Evolutionary conservation across 2,113 vertebrate species (phyloP).

Genomic region (Ammodytes dubius): DNA sequence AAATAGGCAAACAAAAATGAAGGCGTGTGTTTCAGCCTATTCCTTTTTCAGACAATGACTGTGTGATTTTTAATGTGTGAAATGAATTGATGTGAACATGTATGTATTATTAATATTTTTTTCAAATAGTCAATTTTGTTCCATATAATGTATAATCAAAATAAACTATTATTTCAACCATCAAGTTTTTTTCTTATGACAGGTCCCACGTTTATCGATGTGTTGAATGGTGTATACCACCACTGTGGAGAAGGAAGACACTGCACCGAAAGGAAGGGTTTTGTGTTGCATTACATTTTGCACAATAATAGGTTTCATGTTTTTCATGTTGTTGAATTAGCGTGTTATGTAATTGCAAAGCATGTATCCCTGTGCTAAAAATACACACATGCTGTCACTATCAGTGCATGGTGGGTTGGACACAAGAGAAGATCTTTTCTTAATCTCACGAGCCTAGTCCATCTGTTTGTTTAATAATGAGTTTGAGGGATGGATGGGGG

Average conservation of each 20-base stretch:
- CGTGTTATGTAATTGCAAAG: no score
- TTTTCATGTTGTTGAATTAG: no score
- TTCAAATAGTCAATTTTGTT: no score
- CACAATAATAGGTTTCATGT: background rate
- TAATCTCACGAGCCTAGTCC: conserved; percentile 19
- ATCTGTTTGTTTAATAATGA: conserved; percentile 42
- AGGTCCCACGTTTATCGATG: no score
- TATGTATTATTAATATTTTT: no score
- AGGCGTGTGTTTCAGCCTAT: no score
- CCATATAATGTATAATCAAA: no score
- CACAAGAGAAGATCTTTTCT: conserved; percentile 4
- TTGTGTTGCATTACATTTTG: background rate
- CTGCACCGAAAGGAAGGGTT: background rate
- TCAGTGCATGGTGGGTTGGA: background rate
- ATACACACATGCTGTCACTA: background rate
- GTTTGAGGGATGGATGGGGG: background rate
- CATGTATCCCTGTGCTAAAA: conserved; percentile 1
- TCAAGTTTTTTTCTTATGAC: background rate
- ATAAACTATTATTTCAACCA: background rate
- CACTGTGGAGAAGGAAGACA: background rate
- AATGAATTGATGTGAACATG: no score
- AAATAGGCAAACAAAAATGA: no score
- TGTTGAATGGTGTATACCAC: no score
- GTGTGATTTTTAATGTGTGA: no score
- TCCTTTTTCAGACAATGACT: no score